phyloP scores from a whole-genome alignment of 2,797 vertebrate species.

The Macropus fuliginosus region DNA sequence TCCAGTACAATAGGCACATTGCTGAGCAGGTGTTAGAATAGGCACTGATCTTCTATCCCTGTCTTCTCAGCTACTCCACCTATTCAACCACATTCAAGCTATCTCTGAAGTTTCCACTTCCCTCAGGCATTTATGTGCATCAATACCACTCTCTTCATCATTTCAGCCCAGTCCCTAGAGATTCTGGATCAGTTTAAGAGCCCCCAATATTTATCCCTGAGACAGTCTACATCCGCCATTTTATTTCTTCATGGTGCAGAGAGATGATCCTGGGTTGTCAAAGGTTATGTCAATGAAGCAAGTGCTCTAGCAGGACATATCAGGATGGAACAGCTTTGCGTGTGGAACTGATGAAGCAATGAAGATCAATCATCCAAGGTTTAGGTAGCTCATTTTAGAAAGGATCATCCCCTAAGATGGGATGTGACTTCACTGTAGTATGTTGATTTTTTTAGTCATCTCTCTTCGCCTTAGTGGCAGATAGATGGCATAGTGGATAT shows the following conservation, averaged over 20 bases:
- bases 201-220: not conserved
- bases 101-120: not conserved
- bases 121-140: not conserved
- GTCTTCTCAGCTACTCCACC: not conserved
- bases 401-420: not conserved
- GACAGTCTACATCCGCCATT: not conserved
- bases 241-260: not conserved
- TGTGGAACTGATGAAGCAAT: not conserved
- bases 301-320: not conserved
- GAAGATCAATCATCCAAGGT: not conserved
- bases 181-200: not conserved
- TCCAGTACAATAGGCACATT: fast-evolving
- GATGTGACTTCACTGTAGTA: not conserved
- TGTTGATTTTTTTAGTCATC: not conserved
- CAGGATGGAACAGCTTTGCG: not conserved
- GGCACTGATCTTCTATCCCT: not conserved
- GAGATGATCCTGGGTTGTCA: not conserved
- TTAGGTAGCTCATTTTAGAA: not conserved
- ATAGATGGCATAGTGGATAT: not conserved
- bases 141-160: not conserved
- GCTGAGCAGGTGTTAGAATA: not conserved
- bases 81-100: not conserved
- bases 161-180: not conserved
- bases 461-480: not conserved
- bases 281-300: not conserved